These are phyloP conservation scores for Uromys caudimaculatus DNA, from an alignment of 2,797 vertebrate genomes.

Conservation along the genomic window DNA sequence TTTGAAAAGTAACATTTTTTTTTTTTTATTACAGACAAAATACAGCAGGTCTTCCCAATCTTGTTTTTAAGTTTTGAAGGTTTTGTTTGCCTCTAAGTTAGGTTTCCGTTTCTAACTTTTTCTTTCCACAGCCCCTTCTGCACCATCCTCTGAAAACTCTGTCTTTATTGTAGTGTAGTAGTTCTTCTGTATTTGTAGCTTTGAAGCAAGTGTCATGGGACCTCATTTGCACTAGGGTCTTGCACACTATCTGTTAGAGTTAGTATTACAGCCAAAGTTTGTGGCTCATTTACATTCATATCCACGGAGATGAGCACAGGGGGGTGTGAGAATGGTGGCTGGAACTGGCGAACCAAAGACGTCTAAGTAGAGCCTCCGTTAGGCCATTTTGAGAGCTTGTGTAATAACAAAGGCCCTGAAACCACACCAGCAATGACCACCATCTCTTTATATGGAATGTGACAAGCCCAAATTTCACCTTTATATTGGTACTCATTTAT, in stretches of 20 bases:
- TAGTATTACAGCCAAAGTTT: background rate
- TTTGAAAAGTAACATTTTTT: conserved; percentile 25
- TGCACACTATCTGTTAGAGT: background rate
- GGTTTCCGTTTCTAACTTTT: conserved; percentile 41
- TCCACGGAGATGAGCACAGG: background rate
- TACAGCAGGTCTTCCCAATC: background rate
- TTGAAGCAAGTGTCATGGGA: background rate
- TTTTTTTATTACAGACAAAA: background rate
- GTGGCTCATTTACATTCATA: background rate
- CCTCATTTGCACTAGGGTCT: background rate
- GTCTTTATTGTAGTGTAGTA: background rate
- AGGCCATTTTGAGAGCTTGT: background rate
- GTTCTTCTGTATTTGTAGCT: background rate
- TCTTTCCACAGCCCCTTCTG: background rate
- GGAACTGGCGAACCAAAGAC: background rate
- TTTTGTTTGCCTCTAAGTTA: conserved; percentile 20
- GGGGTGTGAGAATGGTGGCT: background rate
- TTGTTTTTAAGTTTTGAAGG: background rate
- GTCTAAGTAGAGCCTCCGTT: background rate
- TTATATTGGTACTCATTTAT: background rate
- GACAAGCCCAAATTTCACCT: background rate
- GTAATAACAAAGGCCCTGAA: background rate
- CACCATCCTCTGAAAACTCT: background rate
- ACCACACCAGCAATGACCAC: background rate
- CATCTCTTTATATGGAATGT: background rate